Evolutionary conservation across 2,113 vertebrate species (phyloP).

Genomic region (Loxodonta africana): DNA sequence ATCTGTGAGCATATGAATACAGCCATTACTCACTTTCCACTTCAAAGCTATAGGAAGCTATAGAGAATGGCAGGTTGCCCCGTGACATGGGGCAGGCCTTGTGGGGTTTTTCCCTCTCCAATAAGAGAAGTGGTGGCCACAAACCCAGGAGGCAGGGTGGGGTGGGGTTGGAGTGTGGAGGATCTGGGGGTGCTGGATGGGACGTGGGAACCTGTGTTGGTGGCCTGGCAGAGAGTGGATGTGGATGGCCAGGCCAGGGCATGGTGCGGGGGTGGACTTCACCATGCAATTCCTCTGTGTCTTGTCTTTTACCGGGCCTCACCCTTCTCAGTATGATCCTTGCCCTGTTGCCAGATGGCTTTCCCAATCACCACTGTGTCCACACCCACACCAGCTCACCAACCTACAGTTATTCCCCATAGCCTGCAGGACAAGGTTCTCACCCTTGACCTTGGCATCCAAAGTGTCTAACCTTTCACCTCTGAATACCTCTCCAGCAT

Average conservation of each 20-base stretch:
- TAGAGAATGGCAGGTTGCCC: not conserved
- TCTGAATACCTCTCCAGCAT: fast-evolving
- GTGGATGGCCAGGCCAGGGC: not conserved
- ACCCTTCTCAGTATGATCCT: not conserved
- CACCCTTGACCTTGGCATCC: not conserved
- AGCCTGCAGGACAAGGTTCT: not conserved
- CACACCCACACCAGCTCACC: not conserved
- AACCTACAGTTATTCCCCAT: not conserved
- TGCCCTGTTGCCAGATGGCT: too few relatives aligned
- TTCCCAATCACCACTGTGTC: not conserved
- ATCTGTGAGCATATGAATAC: not conserved
- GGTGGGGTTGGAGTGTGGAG: not conserved
- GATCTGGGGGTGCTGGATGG: not conserved
- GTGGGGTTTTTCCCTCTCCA: not conserved
- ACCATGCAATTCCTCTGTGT: fast-evolving
- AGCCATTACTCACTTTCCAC: not conserved
- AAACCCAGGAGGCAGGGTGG: not conserved
- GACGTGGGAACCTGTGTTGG: not conserved
- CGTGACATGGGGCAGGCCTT: not conserved
- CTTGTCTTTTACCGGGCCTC: not conserved
- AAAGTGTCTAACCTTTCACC: not conserved
- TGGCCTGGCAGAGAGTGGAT: not conserved
- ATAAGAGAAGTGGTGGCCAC: not conserved
- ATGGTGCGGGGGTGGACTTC: not conserved
- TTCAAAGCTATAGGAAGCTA: not conserved